Evolutionary conservation across 2,888 invertebrate species (phyloP).

Genomic region (Hoplodrina ambigua): DNA sequence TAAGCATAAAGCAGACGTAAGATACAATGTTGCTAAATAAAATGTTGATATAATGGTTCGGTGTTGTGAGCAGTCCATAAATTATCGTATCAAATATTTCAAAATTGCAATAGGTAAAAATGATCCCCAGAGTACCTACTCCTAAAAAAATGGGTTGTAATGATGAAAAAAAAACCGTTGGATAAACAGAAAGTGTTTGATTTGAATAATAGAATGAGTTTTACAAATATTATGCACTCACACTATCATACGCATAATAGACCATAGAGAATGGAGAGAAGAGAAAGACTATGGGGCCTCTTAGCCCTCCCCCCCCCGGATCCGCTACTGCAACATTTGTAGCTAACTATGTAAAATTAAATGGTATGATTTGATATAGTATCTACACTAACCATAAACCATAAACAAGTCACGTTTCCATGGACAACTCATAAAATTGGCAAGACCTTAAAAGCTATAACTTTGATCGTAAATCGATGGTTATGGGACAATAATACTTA

Average conservation of each 20-base stretch:
- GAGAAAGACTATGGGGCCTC: no score
- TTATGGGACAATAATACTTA: constrained; percentile 49
- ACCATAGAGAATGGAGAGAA: no score
- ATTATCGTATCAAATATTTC: neutral
- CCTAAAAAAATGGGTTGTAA: no score
- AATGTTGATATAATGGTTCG: neutral
- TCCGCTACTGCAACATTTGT: neutral
- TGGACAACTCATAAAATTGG: constrained; percentile 67
- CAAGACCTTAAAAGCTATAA: constrained; percentile 66
- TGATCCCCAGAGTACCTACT: no score
- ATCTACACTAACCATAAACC: constrained; percentile 7
- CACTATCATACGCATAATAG: no score
- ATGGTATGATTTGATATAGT: constrained; percentile 33
- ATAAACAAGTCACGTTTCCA: constrained; percentile 9
- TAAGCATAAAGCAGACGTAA: neutral
- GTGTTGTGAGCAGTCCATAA: neutral
- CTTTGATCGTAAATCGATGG: constrained; percentile 63
- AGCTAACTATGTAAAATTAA: neutral
- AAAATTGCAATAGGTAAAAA: no score
- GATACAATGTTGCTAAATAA: neutral
- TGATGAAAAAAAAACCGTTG: no score
- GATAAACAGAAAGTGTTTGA: no score
- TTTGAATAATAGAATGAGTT: no score
- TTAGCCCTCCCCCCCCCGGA: no score
- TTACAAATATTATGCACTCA: no score